Base-by-base conservation (phyloP, 2,888 invertebrate genomes). In the Macrophya annulata region DNA sequence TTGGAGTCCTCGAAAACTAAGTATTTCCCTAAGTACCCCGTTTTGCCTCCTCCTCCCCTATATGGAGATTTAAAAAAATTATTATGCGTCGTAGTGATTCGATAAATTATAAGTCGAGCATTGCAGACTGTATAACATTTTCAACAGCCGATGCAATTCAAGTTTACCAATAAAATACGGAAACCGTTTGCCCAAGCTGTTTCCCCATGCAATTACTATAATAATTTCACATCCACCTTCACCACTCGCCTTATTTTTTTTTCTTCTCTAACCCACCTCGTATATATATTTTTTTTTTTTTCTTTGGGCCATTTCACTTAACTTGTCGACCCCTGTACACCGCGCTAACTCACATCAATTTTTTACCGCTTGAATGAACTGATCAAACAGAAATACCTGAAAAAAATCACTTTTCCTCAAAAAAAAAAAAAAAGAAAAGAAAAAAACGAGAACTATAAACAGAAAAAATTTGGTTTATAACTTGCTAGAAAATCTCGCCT, bases 141-240 rank as follows among this genome's bases (percentile, higher is more conserved):
- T 8, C 10, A 68, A 8, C 37, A 21, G 68, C 37, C 68, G 37
- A 68, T 68, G 68, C 68, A 45, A 45, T 74, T 21, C 12, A 43
- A 43, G 4, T 74, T 45, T 40, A 0, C 45, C 43, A 15, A 45
- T 74, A 74, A 74, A 74, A 17, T 45, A 45, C 12, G 31, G 43
- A 71, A 71, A 71, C 40, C n/a, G 72, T 74, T 74, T 21, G 45
- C 45, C 3, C 72, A 45, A 74, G 72, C 72, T 74, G 72, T 74
- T 45, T 21, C 1, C 31, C 21, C 43, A n/a, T n/a, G n/a, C 12
- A 74, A 74, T 45, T 74, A 45, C 45, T 74, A 31, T 45, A 74
- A 31, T 45, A 74, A 74, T 74, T 74, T 43, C 45, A 45, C 72
- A 68, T 68, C 68, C 17, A 37, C 68, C 37, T 68, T 74, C 12